Percentiles rank a stretch among this genome's conserved stretches.
phyloP scores from a whole-genome alignment of 2,797 vertebrate species.

The Ceyx erithaca region DNA sequence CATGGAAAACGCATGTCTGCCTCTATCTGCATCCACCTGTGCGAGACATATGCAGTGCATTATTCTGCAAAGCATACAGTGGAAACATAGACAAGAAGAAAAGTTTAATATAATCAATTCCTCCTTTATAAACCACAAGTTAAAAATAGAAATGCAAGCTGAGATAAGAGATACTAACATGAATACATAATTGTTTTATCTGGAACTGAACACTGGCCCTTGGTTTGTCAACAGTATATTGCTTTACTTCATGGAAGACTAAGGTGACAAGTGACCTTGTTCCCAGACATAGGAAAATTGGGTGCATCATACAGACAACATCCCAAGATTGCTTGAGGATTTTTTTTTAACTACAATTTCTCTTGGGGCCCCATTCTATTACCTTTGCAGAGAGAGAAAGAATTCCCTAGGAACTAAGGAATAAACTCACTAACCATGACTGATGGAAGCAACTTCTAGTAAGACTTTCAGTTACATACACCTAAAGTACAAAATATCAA shows the following conservation, averaged over 20 bases:
- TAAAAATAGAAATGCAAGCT: constrained; percentile 55
- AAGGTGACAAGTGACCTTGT: constrained; percentile 36
- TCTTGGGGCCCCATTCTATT: not conserved
- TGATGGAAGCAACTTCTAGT: not conserved
- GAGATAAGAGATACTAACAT: not conserved
- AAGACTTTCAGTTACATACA: not conserved
- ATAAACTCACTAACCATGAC: not conserved
- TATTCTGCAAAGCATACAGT: not conserved
- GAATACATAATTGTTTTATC: constrained; percentile 53
- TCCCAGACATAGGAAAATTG: constrained; percentile 23
- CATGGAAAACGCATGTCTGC: accelerated
- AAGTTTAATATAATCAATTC: constrained; percentile 20
- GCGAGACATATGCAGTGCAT: accelerated
- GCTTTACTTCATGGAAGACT: not conserved
- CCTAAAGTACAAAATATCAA: not conserved
- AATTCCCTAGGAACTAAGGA: not conserved
- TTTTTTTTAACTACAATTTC: not conserved
- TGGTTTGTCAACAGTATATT: not conserved
- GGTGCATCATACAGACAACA: not conserved
- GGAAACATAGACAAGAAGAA: not conserved
- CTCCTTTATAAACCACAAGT: not conserved
- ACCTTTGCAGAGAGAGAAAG: not conserved
- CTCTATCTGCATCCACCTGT: not conserved
- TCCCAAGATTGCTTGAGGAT: not conserved
- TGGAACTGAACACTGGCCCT: not conserved